Conservation (phyloP, 2,888 invertebrate genomes). For the Neoaliturus tenellus region DNA sequence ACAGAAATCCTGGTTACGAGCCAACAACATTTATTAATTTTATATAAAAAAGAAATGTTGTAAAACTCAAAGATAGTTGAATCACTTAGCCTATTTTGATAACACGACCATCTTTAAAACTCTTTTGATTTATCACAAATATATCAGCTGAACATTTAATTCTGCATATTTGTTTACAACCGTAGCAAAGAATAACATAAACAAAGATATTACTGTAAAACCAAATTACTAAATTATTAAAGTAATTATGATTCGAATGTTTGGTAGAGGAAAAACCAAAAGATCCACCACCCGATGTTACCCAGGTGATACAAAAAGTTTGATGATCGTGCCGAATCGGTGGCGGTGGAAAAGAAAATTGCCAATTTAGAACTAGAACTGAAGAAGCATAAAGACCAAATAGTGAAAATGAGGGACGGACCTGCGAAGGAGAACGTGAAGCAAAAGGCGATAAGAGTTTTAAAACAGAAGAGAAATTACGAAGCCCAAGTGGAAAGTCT, state of each 20-base stretch:
- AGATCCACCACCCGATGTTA: not conserved
- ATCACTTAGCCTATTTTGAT: too few relatives aligned
- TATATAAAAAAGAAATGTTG: too few relatives aligned
- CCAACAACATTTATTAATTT: too few relatives aligned
- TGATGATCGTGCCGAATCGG: conserved; percentile 91
- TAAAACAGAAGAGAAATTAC: conserved; percentile 98
- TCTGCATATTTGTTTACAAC: too few relatives aligned
- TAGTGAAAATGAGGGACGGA: conserved; percentile 99
- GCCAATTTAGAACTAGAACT: conserved; percentile 92
- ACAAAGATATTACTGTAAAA: too few relatives aligned
- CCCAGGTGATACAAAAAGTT: conserved; percentile 72
- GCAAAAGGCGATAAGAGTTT: conserved; percentile 96
- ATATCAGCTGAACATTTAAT: too few relatives aligned
- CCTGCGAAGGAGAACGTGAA: conserved; percentile 99
- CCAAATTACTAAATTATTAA: not conserved
- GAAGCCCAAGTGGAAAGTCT: conserved; percentile 96
- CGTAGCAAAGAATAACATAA: too few relatives aligned
- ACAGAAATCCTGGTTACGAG: too few relatives aligned
- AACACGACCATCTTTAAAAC: too few relatives aligned
- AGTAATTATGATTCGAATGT: not conserved
- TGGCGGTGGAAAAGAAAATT: conserved; percentile 97
- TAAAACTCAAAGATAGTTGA: too few relatives aligned
- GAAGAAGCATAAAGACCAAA: conserved; percentile 97
- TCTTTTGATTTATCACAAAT: too few relatives aligned
- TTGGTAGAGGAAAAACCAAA: not conserved